Evolutionary conservation across 1,140 invertebrate genomes (phyloP), one percentile per base, ranked within the genome.

Genomic region (Nomia melanderi): DNA sequence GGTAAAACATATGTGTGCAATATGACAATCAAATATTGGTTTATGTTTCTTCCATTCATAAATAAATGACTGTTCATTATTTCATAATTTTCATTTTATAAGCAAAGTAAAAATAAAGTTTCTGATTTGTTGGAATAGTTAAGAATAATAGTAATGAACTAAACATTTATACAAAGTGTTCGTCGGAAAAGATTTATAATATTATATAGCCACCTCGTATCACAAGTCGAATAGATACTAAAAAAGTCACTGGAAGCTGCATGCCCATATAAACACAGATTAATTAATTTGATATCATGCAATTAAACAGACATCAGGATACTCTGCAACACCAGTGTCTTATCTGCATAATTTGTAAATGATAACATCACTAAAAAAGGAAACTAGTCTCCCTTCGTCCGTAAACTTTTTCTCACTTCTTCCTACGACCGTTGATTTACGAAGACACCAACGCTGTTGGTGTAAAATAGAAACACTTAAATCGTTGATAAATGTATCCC

Each of bases 261-360:
- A 36, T 69, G 54, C 66, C 67, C 56, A 44, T 31, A 23, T 33
- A 80, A 69, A 76, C 75, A 53, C 75, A 79, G 81, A 87, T 84
- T 70, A 60, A 82, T 78, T 81, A 85, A 84, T 84, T 72, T 79
- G 59, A 85, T 84, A 74, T 56, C 67, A 82, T 25, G 86, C 81
- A 77, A 91, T 90, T 89, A 90, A 90, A 90, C 77, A 57, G 80
- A 86, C 86, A 89, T 91, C 86, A 89, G 86, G 74, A 57, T 84
- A 79, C 85, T 84, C 56, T 65, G 53, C 53, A 59, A 81, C 71
- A 63, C 70, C 36, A 39, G 78, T 65, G 44, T 67, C 81, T 85
- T 82, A 91, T 90, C 83, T 90, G 73, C 88, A 89, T 91, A 90
- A 91, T 91, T 85, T 86, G 65, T 84, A 88, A 88, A 90, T 83